Percentiles rank a stretch among this genome's conserved stretches.
These are phyloP conservation scores for Mystacornis crossleyi DNA, from an alignment of 2,113 vertebrate genomes.

Conservation along the genomic window DNA sequence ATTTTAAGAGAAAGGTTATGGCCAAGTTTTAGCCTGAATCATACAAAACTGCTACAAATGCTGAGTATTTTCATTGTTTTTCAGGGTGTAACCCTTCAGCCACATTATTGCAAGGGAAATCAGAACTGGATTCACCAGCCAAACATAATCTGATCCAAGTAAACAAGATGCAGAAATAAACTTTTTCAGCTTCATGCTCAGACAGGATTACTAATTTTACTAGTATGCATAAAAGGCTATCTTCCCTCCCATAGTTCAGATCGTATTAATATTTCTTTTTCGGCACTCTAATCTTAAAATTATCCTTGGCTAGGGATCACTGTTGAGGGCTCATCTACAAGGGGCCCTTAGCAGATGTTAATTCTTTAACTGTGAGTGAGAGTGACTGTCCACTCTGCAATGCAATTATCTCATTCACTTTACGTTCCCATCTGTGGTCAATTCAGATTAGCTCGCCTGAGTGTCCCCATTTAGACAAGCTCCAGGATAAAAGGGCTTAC, in stretches of 20 bases:
- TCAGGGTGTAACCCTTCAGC: slow-evolving; percentile 25
- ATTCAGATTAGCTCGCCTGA: slow-evolving; percentile 65
- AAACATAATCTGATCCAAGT: neutral
- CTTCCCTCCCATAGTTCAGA: neutral
- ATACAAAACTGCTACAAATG: neutral
- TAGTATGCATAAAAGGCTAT: neutral
- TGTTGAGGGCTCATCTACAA: neutral
- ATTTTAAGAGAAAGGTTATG: neutral
- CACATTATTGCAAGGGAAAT: neutral
- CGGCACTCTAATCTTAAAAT: neutral
- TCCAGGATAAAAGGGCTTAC: slow-evolving; percentile 53
- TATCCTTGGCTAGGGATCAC: neutral
- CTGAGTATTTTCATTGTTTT: neutral
- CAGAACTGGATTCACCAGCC: neutral
- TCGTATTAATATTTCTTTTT: neutral
- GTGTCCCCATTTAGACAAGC: slow-evolving; percentile 60
- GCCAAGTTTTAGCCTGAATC: neutral
- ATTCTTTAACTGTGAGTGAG: slow-evolving; percentile 27
- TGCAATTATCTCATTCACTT: slow-evolving; percentile 65
- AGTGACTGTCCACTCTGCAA: slow-evolving; percentile 61
- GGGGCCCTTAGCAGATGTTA: slow-evolving; percentile 39
- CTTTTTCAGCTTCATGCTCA: neutral
- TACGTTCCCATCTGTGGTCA: slow-evolving; percentile 52
- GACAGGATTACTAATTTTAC: neutral
- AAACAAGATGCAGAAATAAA: slow-evolving; percentile 22